Evolutionary conservation across 2,113 vertebrate species (phyloP), one percentile per base, ranked within the genome.

Genomic region (Colinus virginianus): DNA sequence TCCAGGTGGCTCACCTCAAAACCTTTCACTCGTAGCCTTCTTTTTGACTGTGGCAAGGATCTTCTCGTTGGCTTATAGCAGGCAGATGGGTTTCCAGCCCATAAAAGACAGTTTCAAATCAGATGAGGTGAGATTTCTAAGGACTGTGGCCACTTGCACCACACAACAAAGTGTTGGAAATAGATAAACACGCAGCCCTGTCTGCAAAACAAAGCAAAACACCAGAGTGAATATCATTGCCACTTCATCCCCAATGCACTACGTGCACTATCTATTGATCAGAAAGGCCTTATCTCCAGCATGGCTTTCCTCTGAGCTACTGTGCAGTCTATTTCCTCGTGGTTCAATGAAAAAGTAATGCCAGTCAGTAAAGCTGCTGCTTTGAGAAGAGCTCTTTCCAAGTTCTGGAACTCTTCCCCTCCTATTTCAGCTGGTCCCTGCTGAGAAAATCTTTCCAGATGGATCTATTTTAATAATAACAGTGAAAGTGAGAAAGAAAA

Each of bases 201-300:
- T 17, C 64, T 72, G 70, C 53, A 56, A 72, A 90, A 45, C 62
- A 61, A 40, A 71, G 48, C 48, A 48, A 49, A 69, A 7, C 36
- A 20, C 36, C 16, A 53, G 58, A 66, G 66, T 36, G 68, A 58
- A 63, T 1, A 68, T 19, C 48, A 11, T 34, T 75, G 62, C 56
- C 48, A n/a, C 15, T 43, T 87, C 42, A 43, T 14, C 67, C 43
- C 79, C 70, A 72, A 40, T 34, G 30, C 68, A 30, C 36, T 78
- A 32, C 43, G 30, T 78, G 9, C 13, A 8, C 23, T 87, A 64
- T 72, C 74, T 79, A 17, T 70, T 67, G 42, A 89, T 93, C 63
- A 67, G 66, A 76, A 90, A 78, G n/a, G 8, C 42, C 45, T 91
- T 74, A 77, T 74, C 72, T 94, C 38, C 74, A 59, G 21, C 34